phyloP scores from a whole-genome alignment of 2,113 vertebrate species.

The Strigops habroptila region DNA sequence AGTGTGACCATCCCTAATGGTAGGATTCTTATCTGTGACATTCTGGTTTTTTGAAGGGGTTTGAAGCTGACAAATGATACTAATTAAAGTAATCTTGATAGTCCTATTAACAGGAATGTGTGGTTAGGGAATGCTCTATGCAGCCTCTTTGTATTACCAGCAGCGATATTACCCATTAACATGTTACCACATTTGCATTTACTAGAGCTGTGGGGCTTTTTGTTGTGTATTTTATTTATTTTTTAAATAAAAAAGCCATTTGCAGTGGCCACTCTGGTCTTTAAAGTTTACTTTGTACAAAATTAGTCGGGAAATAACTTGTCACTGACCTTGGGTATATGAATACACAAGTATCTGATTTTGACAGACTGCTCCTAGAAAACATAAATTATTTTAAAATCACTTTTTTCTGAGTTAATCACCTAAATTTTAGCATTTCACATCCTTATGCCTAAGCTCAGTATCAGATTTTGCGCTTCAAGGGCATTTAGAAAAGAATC shows the following conservation, averaged over 20 bases:
- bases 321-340: not conserved
- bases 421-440: not conserved
- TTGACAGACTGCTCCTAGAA: not conserved
- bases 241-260: not conserved
- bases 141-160: not conserved
- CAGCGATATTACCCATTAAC: not conserved
- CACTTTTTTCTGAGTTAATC: not conserved
- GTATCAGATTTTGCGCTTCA: not conserved
- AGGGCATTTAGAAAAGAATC: not conserved
- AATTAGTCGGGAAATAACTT: conserved; percentile 39
- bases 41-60: not conserved
- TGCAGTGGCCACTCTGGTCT: not conserved
- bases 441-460: not conserved
- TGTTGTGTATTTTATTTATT: not conserved
- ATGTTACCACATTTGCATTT: not conserved
- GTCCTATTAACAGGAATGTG: not conserved
- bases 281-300: conserved; percentile 31
- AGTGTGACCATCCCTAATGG: not conserved
- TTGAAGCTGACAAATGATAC: not conserved
- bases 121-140: not conserved
- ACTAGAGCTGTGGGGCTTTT: not conserved
- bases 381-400: not conserved
- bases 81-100: conserved; percentile 21
- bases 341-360: not conserved
- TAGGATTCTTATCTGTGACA: not conserved